Conservation (phyloP, 1,140 invertebrate genomes). For the Drosophila pandora region DNA sequence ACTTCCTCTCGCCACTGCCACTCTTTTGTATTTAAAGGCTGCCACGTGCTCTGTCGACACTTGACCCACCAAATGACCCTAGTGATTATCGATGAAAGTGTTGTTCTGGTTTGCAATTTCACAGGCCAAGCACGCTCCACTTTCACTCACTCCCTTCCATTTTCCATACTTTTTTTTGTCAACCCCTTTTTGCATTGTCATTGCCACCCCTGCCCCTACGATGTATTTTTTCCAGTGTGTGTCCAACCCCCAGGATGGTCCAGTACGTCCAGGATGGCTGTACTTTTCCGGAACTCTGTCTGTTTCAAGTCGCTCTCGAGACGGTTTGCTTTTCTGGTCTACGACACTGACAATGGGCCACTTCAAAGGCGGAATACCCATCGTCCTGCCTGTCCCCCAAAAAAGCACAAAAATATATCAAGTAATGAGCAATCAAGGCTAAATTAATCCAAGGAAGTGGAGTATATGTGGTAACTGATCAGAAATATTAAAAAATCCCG, state of each 20-base stretch:
- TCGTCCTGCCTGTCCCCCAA: not conserved
- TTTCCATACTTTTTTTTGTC: too few species aligned
- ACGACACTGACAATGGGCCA: conserved; percentile 31
- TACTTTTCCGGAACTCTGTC: conserved; percentile 23
- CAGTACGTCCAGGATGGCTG: conserved; percentile 14
- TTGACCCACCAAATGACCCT: conserved; percentile 65
- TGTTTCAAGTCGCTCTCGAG: conserved; percentile 41
- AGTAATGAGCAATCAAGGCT: conserved; percentile 19
- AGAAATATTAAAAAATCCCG: too few species aligned
- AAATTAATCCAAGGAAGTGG: not conserved
- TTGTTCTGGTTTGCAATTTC: conserved; percentile 34
- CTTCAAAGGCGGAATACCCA: conserved; percentile 9
- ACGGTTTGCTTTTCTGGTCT: conserved; percentile 42
- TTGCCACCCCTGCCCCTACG: not conserved
- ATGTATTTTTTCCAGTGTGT: not conserved
- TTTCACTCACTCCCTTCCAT: conserved; percentile 4
- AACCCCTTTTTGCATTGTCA: conserved; percentile 1
- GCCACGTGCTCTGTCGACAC: conserved; percentile 43
- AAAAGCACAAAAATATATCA: not conserved
- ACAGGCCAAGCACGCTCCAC: conserved; percentile 24
- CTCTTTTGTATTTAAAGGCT: conserved; percentile 28
- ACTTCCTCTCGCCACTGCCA: not conserved
- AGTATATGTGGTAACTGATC: too few species aligned
- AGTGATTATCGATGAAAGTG: conserved; percentile 63
- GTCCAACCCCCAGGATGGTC: not conserved